These are phyloP conservation scores for Cepaea hortensis DNA, from an alignment of 2,888 invertebrate genomes.

Conservation along the genomic window DNA sequence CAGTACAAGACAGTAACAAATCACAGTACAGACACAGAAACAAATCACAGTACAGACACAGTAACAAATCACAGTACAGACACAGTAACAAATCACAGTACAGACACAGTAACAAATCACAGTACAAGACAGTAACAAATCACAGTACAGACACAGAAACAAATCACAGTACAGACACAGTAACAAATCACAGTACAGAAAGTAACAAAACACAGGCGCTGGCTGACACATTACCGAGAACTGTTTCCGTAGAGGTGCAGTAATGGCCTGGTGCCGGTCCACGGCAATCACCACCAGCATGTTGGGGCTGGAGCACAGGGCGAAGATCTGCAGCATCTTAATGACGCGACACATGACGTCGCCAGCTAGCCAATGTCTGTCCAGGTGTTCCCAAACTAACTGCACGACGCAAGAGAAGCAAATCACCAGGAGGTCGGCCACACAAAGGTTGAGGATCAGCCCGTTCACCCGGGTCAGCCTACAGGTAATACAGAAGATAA, in stretches of 20 bases:
- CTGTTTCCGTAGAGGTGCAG: conserved; percentile 71
- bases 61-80: too few species aligned
- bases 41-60: too few species aligned
- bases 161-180: too few species aligned
- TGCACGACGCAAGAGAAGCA: conserved; percentile 71
- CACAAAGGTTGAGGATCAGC: conserved; percentile 74
- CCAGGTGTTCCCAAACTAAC: conserved; percentile 73
- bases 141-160: too few species aligned
- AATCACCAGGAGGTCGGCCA: conserved; percentile 74
- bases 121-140: too few species aligned
- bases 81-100: too few species aligned
- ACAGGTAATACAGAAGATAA: background rate
- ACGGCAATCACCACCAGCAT: conserved; percentile 75
- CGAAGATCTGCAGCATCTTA: conserved; percentile 74
- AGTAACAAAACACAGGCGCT: too few species aligned
- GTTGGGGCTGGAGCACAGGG: conserved; percentile 72
- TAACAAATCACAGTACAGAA: too few species aligned
- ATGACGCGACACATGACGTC: conserved; percentile 72
- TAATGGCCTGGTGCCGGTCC: conserved; percentile 76
- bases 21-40: too few species aligned
- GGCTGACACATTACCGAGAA: conserved; percentile 62
- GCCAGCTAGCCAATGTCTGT: conserved; percentile 73
- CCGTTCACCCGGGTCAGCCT: conserved; percentile 68
- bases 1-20: too few species aligned
- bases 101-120: too few species aligned